Base-by-base conservation (phyloP, 2,797 vertebrate species). In the Jordanella pulchra region DNA sequence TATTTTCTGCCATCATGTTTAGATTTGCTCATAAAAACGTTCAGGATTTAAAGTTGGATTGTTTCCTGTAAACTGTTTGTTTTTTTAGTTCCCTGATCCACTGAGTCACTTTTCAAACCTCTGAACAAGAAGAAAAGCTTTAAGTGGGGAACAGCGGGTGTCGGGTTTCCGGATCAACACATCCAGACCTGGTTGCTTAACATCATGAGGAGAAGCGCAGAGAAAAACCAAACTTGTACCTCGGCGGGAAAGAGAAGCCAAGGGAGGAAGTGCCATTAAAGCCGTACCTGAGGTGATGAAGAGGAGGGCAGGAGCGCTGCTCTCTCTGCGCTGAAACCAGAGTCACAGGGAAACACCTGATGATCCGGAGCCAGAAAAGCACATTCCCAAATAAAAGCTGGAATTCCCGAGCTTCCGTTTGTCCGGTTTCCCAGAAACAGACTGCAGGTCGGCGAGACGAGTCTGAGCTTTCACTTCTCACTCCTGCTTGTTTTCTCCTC, bases 321-420 rank as follows among this genome's bases (percentile, higher is more conserved):
- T 30, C 3, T n/a, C 14, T 28, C 71, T 81, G 78, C 81, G 71
- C 82, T 35, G 71, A 75, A 83, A 75, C 85, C 75, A 86, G 78
- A 78, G 71, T 25, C 75, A 76, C 71, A 64, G 86, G 90, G 90
- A 76, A 90, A 89, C 93, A 92, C 93, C 92, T 90, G 93, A 89
- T 90, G 82, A 84, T 92, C 89, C 91, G 69, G 69, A 87, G 66
- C 68, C 77, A 73, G 77, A 77, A 65, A 53, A 7, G 32, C 76
- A 68, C 83, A 76, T 78, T 72, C 83, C 81, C 81, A 17, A 75
- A 80, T 79, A 81, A 72, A 35, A 82, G 66, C 79, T 61, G 69
- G 80, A 78, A 86, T 84, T 83, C 89, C 89, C 66, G 39, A 23
- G 75, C 67, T 23, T 27, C 50, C 12, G 69, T 65, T 69, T 13